Conservation (phyloP, 1,140 invertebrate genomes). For the Popillia japonica region DNA sequence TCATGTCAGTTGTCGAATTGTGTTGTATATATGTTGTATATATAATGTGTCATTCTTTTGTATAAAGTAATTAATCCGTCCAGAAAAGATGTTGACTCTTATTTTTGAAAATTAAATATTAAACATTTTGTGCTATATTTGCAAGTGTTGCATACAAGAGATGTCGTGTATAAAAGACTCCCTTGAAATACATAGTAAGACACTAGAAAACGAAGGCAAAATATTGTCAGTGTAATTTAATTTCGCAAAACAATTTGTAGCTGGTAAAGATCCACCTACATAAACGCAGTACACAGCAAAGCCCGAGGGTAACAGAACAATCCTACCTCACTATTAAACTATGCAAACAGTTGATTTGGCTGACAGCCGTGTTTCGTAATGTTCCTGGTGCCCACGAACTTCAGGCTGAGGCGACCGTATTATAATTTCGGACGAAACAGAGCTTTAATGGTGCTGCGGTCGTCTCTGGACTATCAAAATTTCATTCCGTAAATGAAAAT, state of each 20-base stretch:
- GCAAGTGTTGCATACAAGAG: too few species aligned
- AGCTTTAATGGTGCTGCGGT: background rate
- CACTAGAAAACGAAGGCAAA: background rate
- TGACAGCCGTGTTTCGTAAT: background rate
- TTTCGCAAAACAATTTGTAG: slow-evolving; percentile 9
- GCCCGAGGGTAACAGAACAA: background rate
- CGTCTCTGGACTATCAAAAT: slow-evolving; percentile 11
- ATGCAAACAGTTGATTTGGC: slow-evolving; percentile 26
- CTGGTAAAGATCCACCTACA: background rate
- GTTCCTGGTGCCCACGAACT: background rate
- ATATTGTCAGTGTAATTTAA: background rate
- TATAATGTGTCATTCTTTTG: too few species aligned
- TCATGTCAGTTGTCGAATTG: too few species aligned
- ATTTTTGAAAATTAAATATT: too few species aligned
- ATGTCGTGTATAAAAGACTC: too few species aligned
- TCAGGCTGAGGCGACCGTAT: slow-evolving; percentile 1
- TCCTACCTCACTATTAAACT: slow-evolving; percentile 19
- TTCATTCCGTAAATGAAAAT: slow-evolving; percentile 31
- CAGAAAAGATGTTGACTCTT: too few species aligned
- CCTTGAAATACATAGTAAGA: background rate
- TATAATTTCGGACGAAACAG: background rate
- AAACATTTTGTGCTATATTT: too few species aligned
- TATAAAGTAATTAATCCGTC: too few species aligned
- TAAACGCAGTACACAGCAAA: background rate
- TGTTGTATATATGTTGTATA: too few species aligned